Percentiles rank a stretch among this genome's conserved stretches.
These are phyloP conservation scores for Bombus vancouverensis DNA, from an alignment of 1,140 invertebrate species.

Conservation along the genomic window DNA sequence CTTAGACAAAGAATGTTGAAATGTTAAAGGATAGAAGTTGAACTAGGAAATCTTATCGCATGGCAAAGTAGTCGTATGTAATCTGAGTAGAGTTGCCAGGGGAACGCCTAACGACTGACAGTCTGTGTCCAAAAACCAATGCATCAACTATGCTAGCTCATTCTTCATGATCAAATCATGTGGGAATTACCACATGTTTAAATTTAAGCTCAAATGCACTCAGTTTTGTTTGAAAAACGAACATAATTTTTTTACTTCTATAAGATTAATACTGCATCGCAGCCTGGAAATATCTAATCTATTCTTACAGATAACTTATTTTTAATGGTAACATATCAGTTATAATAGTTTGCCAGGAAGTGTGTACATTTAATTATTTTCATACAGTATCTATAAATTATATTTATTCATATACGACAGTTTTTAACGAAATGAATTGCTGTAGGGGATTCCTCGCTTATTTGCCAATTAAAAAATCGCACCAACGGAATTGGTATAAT, in stretches of 20 bases:
- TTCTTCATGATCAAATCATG: neutral
- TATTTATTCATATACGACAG: neutral
- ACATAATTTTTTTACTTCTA: neutral
- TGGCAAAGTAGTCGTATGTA: neutral
- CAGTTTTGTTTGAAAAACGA: neutral
- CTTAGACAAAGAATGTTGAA: neutral
- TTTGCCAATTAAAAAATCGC: neutral
- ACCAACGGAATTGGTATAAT: neutral
- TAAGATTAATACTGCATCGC: neutral
- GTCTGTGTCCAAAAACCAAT: neutral
- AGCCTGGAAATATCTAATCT: neutral
- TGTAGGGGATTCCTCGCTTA: neutral
- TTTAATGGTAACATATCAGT: neutral
- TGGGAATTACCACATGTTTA: neutral
- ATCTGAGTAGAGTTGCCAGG: constrained; percentile 48
- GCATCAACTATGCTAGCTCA: neutral
- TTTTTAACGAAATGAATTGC: neutral
- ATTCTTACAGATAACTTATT: neutral
- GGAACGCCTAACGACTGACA: constrained; percentile 50
- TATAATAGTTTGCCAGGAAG: neutral
- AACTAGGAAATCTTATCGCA: neutral
- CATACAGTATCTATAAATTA: neutral
- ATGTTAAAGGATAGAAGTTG: neutral
- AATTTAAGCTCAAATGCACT: neutral
- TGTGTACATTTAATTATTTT: neutral